These are phyloP conservation scores for Myopa tessellatipennis DNA, from an alignment of 2,888 invertebrate species.

Conservation along the genomic window DNA sequence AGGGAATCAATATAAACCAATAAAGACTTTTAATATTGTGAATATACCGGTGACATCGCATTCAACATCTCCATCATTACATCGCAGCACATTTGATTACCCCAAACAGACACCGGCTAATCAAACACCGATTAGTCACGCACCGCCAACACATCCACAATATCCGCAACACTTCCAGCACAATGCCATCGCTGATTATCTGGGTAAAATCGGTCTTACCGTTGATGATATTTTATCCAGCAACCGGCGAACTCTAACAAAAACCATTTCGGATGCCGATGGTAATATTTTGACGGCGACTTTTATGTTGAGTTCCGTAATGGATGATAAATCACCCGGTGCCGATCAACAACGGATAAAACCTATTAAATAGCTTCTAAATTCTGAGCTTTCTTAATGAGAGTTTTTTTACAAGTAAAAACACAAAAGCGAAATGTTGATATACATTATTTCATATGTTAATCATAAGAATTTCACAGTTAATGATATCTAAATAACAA, in stretches of 20 bases:
- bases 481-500: neutral
- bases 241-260: conserved; percentile 1
- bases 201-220: conserved; percentile 4
- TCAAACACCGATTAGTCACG: neutral
- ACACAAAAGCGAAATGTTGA: too few relatives aligned
- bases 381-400: too few relatives aligned
- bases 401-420: too few relatives aligned
- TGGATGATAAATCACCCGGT: neutral
- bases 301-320: conserved; percentile 22
- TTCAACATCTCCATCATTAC: too few relatives aligned
- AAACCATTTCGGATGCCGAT: conserved; percentile 19
- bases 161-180: neutral
- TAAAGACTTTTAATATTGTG: neutral
- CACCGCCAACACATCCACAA: neutral
- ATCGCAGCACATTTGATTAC: neutral
- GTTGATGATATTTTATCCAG: conserved; percentile 8
- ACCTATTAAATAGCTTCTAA: neutral
- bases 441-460: too few relatives aligned
- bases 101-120: neutral
- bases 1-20: neutral
- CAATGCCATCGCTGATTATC: conserved; percentile 5
- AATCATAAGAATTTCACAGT: neutral
- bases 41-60: neutral
- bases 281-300: conserved; percentile 26
- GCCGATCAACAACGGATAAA: neutral